Base-by-base conservation (phyloP, 2,113 vertebrate species). In the Pithys albifrons region DNA sequence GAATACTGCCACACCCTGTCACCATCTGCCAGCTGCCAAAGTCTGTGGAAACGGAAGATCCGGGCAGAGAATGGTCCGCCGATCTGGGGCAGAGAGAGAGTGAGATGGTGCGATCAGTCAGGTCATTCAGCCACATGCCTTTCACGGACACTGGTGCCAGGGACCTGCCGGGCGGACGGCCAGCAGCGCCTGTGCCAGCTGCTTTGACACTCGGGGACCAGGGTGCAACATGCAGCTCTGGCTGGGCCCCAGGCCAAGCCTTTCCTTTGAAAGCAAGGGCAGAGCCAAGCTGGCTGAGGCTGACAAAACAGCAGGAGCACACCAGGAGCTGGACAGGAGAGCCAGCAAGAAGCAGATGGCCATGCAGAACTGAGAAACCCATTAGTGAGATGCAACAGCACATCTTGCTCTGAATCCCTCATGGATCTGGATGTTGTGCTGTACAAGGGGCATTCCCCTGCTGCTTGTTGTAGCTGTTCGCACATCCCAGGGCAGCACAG, bases 1-100 rank as follows among this genome's bases (percentile, higher is more conserved):
- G 99, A 98, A 99, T 99, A 97, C 99, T 99, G 97, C 99, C 99
- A 97, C 99, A 99, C 97, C 99, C 99, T 45, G 99, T 99, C 92
- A 99, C 99, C 97, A 99, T 98, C 98, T 99, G 99, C 99, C 99
- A 99, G 97, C 99, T 99, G 96, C 99, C 99, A 97, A 99, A 99
- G 96, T 99, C 99, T 97, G 99, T 99, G 91, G 99, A 99, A 96
- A 99, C 97, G 93, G 99, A 99, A 97, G 99, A 99, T 97, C 99
- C 98, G 31, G 99, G 99, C 93, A 99, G 98, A 95, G 98, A 93
- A 91, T 98, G 98, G 97, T 99, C 98, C 80, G 98, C 98, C 80
- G 99, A 98, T 98, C 99, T 99, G 98, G 96, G 98, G 97, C 98
- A 98, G 97, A 98, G 97, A 98, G 97, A 98, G 98, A 97, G 98